These are phyloP conservation scores for Morbakka virulenta DNA, from an alignment of 30 jellyfish, hydroid and myxozoan species.

Conservation along the genomic window DNA sequence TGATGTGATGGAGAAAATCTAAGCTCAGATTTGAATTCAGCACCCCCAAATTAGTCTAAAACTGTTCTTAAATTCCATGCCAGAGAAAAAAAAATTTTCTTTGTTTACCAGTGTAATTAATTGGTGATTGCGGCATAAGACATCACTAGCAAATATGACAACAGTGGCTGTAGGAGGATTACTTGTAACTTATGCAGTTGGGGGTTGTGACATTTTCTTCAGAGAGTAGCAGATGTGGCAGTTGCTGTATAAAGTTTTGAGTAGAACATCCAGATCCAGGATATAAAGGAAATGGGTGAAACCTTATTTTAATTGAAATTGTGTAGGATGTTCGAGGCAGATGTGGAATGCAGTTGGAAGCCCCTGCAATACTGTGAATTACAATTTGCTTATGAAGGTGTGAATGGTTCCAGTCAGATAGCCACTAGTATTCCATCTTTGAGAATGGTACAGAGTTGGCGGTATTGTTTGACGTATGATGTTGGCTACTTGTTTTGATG, in stretches of 20 bases:
- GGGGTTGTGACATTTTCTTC: background rate
- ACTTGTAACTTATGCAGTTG: background rate
- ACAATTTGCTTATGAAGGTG: constrained; percentile 9
- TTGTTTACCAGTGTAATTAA: too few relatives aligned
- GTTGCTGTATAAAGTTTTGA: background rate
- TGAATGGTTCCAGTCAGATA: background rate
- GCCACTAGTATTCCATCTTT: constrained; percentile 5
- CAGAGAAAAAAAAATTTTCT: too few relatives aligned
- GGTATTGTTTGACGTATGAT: background rate
- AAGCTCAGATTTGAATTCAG: too few relatives aligned
- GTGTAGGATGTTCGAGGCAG: constrained; percentile 27
- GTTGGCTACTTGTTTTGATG: too few relatives aligned
- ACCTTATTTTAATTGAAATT: constrained; percentile 8
- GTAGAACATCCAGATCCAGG: constrained; percentile 33
- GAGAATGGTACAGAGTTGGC: too few relatives aligned
- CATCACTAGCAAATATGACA: too few relatives aligned
- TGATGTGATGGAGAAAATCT: too few relatives aligned
- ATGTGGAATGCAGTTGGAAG: constrained; percentile 57
- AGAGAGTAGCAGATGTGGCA: constrained; percentile 41
- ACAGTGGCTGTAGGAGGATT: constrained; percentile 28
- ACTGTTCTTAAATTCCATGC: too few relatives aligned
- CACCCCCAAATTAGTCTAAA: too few relatives aligned
- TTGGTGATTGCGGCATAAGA: too few relatives aligned
- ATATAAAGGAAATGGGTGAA: constrained; percentile 19
- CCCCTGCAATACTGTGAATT: constrained; percentile 23